These are phyloP conservation scores for Drosophila antonietae DNA, from an alignment of 2,888 invertebrate species.

Conservation along the genomic window DNA sequence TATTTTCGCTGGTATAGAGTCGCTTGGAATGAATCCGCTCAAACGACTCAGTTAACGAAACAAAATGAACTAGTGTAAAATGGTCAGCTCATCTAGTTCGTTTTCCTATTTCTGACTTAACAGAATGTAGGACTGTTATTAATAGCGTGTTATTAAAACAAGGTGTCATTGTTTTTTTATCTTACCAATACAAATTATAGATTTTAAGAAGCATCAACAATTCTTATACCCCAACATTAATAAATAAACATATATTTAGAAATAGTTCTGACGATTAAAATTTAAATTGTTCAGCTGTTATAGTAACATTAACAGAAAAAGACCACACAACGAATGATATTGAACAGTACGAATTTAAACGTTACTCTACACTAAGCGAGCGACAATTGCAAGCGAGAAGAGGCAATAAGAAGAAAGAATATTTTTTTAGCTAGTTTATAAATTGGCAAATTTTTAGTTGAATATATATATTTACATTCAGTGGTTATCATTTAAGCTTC, in stretches of 20 bases:
- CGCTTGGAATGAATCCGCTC: conserved; percentile 17
- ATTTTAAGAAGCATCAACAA: not conserved
- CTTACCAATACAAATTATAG: not conserved
- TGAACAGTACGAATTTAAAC: conserved; percentile 6
- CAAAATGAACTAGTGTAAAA: conserved; percentile 8
- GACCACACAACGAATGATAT: conserved; percentile 8
- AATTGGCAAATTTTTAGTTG: conserved; percentile 60
- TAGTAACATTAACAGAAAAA: conserved; percentile 18
- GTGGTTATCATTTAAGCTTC: conserved; percentile 46
- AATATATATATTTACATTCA: conserved; percentile 40
- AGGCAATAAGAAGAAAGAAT: conserved; percentile 29
- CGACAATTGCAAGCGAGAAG: conserved; percentile 38
- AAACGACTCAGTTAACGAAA: conserved; percentile 15
- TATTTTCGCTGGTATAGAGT: conserved; percentile 25
- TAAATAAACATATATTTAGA: not conserved
- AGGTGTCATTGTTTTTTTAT: not conserved
- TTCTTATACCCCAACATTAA: not conserved
- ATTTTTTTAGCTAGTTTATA: conserved; percentile 45
- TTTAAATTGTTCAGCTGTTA: conserved; percentile 16
- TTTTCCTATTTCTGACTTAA: not conserved
- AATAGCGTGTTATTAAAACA: not conserved
- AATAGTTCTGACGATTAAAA: not conserved
- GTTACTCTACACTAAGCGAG: conserved; percentile 33
- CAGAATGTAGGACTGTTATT: not conserved
- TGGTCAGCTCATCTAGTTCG: conserved; percentile 9